Evolutionary conservation across 2,888 invertebrate species (phyloP), one percentile per base, ranked within the genome.

Genomic region (Pristionchus fissidentatus): DNA sequence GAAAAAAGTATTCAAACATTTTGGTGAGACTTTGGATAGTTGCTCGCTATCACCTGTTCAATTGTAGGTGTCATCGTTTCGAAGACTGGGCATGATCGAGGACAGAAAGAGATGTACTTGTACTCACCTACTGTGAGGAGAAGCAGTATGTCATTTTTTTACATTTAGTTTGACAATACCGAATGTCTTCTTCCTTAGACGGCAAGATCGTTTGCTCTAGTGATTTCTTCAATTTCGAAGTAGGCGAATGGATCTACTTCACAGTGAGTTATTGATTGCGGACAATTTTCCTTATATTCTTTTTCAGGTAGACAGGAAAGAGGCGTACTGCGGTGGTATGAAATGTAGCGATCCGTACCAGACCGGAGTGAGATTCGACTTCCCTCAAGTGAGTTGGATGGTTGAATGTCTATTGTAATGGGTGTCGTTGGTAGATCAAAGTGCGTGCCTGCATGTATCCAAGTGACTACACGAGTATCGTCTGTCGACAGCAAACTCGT

Each of bases 41-140:
- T 52, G n/a, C 13, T 38, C 10, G 2, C 7, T 8, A 26, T 49
- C 55, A 55, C 3, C 55, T 79, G 29, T 22, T 79, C 26, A 81
- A n/a, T n/a, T n/a, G n/a, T n/a, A n/a, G 80, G 80, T 46, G 29
- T 81, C n/a, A 81, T 81, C 29, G 62, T 81, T 22, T 4, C 43
- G 29, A 81, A 81, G 46, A 81, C 80, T 19, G 80, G 80, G 0
- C 80, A 81, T 62, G 80, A 81, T 62, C 60, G 80, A 15, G 80
- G 80, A 22, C 80, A 81, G 62, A 81, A 81, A 38, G 80, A 81
- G 62, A 81, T 81, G 80, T 81, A 46, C 22, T 29, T 81, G 38
- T 81, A 81, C 62, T 81, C 80, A 22, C 80, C 80, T 29, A 62
- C 80, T n/a, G 46, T 81, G 22, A 62, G n/a, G 32, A 46, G 52